Evolutionary conservation across 2,888 invertebrate genomes (phyloP), one percentile per base, ranked within the genome.

Genomic region (Hirtodrosophila alboralis): DNA sequence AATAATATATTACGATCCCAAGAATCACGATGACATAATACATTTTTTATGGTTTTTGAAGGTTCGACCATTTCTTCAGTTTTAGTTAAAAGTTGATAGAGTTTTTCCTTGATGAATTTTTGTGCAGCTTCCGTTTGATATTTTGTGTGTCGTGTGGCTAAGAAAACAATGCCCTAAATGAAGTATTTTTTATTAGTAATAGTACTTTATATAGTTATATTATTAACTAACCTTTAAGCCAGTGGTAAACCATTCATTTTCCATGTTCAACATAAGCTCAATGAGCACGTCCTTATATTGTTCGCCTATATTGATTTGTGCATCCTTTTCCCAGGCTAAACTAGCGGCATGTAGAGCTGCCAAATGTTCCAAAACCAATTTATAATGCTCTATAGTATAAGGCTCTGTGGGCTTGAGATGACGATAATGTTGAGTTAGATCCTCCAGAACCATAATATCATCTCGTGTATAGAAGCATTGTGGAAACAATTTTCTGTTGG

Each of bases 1-100:
- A 83, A 90, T 40, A 91, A 81, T 23, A 91, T 86, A 68, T 91
- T 91, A 3, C 89, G 87, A 56, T 84, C 84, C 91, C 90, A 91
- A 4, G 88, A 67, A 67, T 91, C 91, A 1, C 89, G 85, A 74
- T 91, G 91, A 14, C 91, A 91, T 0, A 92, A 65, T 0, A 91
- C 92, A 68, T 92, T 92, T 6, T 87, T 74, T 69, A 90, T 87
- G 14, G 61, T 73, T 56, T 79, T 31, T 0, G 91, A 88, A 4
- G 90, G 88, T 12, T 78, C 57, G 0, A 73, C 72, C 2, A 88
- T 60, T 0, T 74, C 44, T 16, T 84, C 70, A 3, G 84, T 73
- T 33, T 85, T 54, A 0, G 63, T 41, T 0, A 89, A 47, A 0
- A 86, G 49, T 10, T 73, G 28, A 12, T 63, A 77, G 0, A 90